phyloP scores from a whole-genome alignment of 2,797 vertebrate genomes.

The Eupleurogrammus muticus region DNA sequence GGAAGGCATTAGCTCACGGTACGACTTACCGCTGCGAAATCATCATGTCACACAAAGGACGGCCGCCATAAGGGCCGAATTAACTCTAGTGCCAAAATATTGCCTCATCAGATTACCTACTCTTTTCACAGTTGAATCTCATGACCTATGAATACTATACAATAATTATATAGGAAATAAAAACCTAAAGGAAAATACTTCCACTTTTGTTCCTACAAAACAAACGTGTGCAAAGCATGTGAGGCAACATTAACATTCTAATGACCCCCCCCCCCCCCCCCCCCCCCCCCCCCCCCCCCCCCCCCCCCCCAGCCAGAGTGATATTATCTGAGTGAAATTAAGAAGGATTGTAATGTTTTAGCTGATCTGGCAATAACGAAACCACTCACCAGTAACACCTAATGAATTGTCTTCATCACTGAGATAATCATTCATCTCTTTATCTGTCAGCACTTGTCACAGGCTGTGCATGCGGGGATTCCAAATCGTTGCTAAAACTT shows the following conservation, averaged over 20 bases:
- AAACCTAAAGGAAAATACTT: not conserved
- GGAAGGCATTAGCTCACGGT: slow-evolving; percentile 65
- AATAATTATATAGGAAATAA: not conserved
- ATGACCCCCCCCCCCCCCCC: slow-evolving; percentile 67
- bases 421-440: slow-evolving; percentile 51
- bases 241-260: slow-evolving; percentile 78
- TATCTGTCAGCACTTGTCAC: slow-evolving; percentile 21
- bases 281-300: slow-evolving; percentile 66
- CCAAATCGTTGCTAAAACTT: not conserved
- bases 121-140: slow-evolving; percentile 11
- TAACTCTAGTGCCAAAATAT: slow-evolving; percentile 42
- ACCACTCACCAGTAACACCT: slow-evolving; percentile 58
- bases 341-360: slow-evolving; percentile 70
- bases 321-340: slow-evolving; percentile 78
- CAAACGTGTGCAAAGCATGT: slow-evolving; percentile 20
- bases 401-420: slow-evolving; percentile 60
- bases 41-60: slow-evolving; percentile 65
- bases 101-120: not conserved
- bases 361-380: slow-evolving; percentile 67
- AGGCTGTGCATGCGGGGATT: slow-evolving; percentile 8
- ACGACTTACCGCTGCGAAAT: slow-evolving; percentile 50
- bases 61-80: slow-evolving; percentile 52
- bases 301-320: slow-evolving; percentile 59
- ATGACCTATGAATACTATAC: slow-evolving; percentile 4
- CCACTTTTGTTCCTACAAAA: slow-evolving; percentile 25